These are phyloP conservation scores for Pristionchus maxplancki DNA, from an alignment of 2,888 invertebrate genomes.

Conservation along the genomic window DNA sequence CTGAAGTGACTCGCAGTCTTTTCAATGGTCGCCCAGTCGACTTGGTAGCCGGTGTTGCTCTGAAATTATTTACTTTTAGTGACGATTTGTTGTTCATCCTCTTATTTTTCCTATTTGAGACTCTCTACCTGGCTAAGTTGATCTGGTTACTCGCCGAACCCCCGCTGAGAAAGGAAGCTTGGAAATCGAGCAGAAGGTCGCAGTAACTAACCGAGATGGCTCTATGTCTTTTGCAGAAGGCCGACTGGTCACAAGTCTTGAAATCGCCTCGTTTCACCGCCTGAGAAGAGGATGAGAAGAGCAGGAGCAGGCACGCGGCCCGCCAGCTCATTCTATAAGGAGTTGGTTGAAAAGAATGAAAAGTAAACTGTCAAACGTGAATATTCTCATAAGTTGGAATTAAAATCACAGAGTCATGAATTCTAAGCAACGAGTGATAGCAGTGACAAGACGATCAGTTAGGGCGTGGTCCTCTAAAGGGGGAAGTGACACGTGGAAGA, in stretches of 20 bases:
- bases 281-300: not conserved
- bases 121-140: no score
- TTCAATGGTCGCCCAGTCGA: conserved; percentile 59
- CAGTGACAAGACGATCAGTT: not conserved
- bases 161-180: no score
- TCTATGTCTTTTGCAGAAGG: conserved; percentile 73
- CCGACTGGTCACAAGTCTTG: conserved; percentile 76
- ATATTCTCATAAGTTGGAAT: no score
- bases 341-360: not conserved
- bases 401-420: not conserved
- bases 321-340: not conserved
- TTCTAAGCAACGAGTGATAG: not conserved
- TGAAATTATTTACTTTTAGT: conserved; percentile 46
- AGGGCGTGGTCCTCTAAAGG: not conserved
- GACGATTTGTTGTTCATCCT: not conserved
- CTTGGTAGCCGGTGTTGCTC: conserved; percentile 67
- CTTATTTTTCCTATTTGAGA: not conserved
- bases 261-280: conserved; percentile 74
- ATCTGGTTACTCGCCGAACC: no score
- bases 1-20: conserved; percentile 52
- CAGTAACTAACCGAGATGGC: conserved; percentile 59
- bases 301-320: conserved; percentile 14
- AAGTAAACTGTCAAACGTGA: not conserved
- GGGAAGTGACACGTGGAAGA: not conserved
- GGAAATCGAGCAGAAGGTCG: not conserved